phyloP scores from a whole-genome alignment of 1,140 invertebrate species.

The Tetranychus cinnabarinus region DNA sequence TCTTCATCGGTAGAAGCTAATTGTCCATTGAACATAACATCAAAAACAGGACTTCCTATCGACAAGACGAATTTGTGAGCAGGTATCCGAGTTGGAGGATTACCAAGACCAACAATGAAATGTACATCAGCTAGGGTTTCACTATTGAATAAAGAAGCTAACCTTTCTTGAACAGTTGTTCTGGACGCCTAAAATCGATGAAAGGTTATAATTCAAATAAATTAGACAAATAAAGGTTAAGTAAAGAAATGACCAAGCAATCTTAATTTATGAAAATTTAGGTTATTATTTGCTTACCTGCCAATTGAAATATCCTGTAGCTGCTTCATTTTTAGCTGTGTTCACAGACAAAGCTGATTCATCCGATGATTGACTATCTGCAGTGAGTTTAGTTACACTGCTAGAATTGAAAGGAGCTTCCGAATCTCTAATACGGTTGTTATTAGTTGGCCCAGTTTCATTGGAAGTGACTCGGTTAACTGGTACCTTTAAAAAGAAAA shows the following conservation, averaged over 20 bases:
- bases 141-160: slow-evolving; percentile 54
- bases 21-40: slow-evolving; percentile 63
- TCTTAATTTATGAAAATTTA: too few relatives aligned
- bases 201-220: too few relatives aligned
- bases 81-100: slow-evolving; percentile 43
- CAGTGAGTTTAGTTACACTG: background rate
- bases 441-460: too few relatives aligned
- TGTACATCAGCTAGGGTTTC: slow-evolving; percentile 53
- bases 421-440: background rate
- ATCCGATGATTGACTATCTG: too few relatives aligned
- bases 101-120: slow-evolving; percentile 44
- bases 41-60: slow-evolving; percentile 57
- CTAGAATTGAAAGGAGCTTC: background rate
- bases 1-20: slow-evolving; percentile 21
- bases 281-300: too few relatives aligned
- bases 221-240: too few relatives aligned
- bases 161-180: slow-evolving; percentile 17
- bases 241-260: too few relatives aligned
- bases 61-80: slow-evolving; percentile 62
- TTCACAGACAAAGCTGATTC: too few relatives aligned
- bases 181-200: background rate
- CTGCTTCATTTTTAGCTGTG: too few relatives aligned
- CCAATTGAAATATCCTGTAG: too few relatives aligned
- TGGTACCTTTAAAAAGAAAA: too few relatives aligned
- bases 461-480: too few relatives aligned